Evolutionary conservation across 2,797 vertebrate species (phyloP), one percentile per base, ranked within the genome.

Genomic region (Macrochelys suwanniensis): DNA sequence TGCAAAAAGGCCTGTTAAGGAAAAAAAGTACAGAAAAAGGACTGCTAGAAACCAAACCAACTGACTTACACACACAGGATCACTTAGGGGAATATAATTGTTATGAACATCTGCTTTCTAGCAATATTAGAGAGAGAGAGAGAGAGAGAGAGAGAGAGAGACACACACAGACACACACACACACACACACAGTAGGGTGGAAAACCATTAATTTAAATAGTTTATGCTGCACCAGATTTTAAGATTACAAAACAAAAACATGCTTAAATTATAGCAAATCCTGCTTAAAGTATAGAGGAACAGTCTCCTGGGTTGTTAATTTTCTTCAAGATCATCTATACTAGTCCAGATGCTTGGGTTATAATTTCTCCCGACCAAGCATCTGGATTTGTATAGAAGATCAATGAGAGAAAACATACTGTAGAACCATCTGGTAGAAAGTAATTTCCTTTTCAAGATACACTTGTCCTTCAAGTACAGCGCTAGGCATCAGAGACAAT

Each of bases 221-320:
- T 15, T 91, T 83, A 50, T 11, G 71, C 19, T 80, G 3, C 49
- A 85, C 25, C 45, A 86, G 33, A 21, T 87, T 8, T 11, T 56
- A 51, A n/a, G 50, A 89, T 8, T 47, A 23, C 84, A 92, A 87
- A 93, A 71, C 19, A 80, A 49, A 91, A 92, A 89, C n/a, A 28
- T 56, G 61, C 6, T 45, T 93, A 0, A 0, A 89, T 4, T 59
- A 33, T 7, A 4, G 12, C 83, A 83, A 33, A 47, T 85, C 19
- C 9, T 93, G 53, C 71, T 84, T 92, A 87, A 45, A 81, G 37
- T 8, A 77, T 28, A 47, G 45, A 77, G 13, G 49, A 53, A 90
- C 89, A 13, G 37, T 79, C 90, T 57, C 7, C 51, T 81, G 50
- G 16, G 7, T 79, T 81, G 86, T 50, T 2, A 47, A 83, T 47